Evolutionary conservation across 2,113 vertebrate species (phyloP).

Genomic region (Riparia riparia): DNA sequence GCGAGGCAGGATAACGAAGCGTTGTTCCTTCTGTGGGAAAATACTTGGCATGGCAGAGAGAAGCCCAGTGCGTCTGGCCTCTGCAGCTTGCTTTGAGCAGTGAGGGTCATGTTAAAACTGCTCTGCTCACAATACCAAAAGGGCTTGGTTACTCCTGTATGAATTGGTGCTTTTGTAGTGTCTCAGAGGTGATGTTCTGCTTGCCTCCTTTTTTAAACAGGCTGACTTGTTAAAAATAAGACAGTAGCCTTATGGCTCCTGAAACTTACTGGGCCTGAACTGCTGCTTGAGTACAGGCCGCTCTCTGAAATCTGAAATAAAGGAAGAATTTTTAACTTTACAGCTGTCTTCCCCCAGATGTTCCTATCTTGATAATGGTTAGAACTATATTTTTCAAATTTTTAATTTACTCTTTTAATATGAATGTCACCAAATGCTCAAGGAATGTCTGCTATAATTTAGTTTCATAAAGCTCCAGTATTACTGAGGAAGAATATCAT

Average conservation of each 20-base stretch:
- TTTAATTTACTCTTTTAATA: neutral
- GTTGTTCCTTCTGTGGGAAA: rapidly evolving
- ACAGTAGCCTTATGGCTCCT: neutral
- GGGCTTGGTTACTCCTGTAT: neutral
- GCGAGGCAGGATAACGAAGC: neutral
- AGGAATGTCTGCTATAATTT: neutral
- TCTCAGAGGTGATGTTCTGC: neutral
- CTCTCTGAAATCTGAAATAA: neutral
- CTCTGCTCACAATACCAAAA: rapidly evolving
- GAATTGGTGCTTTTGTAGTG: neutral
- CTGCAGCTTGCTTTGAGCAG: neutral
- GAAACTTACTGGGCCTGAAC: neutral
- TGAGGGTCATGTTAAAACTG: neutral
- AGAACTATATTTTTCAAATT: neutral
- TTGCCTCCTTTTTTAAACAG: neutral
- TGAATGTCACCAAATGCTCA: neutral
- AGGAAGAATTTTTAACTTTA: neutral
- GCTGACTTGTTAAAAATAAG: neutral
- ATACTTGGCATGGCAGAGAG: neutral
- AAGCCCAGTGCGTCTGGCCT: rapidly evolving
- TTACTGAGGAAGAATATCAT: neutral
- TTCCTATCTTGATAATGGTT: neutral
- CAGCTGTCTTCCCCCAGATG: neutral
- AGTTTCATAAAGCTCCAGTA: neutral
- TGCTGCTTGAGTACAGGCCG: neutral